phyloP scores from a whole-genome alignment of 2,797 vertebrate genomes.

The Sternarchorhynchus goeldii region DNA sequence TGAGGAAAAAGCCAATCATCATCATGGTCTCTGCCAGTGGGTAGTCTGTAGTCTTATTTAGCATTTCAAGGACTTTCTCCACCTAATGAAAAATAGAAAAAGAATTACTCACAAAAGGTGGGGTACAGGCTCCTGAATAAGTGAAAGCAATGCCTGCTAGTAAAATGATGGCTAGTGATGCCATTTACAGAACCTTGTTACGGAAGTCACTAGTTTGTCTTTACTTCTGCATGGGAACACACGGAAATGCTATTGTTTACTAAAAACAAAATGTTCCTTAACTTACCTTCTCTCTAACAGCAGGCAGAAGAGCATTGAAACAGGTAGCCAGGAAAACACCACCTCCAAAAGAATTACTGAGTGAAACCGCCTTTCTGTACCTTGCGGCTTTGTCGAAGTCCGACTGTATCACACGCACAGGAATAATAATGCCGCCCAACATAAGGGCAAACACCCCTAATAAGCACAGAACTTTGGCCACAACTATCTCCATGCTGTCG shows the following conservation, averaged over 20 bases:
- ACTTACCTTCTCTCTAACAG: conserved; percentile 80
- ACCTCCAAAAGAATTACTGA: conserved; percentile 89
- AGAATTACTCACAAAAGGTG: not conserved
- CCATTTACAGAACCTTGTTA: too few species aligned
- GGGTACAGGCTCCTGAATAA: not conserved
- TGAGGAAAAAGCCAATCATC: conserved; percentile 90
- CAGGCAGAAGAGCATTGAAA: conserved; percentile 86
- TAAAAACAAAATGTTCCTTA: not conserved
- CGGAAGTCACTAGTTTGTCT: not conserved
- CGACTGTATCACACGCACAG: conserved; percentile 80
- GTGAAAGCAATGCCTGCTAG: not conserved
- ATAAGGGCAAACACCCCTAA: conserved; percentile 82
- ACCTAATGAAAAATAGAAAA: conserved; percentile 71
- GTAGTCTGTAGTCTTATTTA: conserved; percentile 79
- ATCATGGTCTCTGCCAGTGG: conserved; percentile 90
- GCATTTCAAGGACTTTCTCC: conserved; percentile 71
- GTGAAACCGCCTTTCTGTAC: conserved; percentile 75
- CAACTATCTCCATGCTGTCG: conserved; percentile 76
- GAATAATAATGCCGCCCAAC: conserved; percentile 85
- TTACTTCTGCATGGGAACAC: not conserved
- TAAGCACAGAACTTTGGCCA: conserved; percentile 85
- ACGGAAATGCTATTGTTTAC: not conserved
- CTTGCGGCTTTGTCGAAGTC: conserved; percentile 79
- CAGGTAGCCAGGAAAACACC: conserved; percentile 93
- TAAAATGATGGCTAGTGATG: not conserved